Evolutionary conservation across 1,140 invertebrate species (phyloP), one percentile per base, ranked within the genome.

Genomic region (Brachionus rotundiformis): DNA sequence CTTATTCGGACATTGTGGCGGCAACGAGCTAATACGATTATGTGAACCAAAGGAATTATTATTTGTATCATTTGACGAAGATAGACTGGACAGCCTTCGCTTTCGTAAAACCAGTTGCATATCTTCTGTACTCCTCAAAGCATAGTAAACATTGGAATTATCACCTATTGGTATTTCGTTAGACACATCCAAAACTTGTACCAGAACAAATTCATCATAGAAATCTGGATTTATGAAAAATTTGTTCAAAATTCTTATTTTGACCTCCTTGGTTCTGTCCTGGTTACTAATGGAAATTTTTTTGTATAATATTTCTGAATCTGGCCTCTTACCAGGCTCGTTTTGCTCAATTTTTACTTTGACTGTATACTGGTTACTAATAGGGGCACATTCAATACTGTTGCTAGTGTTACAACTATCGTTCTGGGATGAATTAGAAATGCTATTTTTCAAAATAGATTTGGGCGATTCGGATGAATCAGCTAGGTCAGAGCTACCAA

Each of bases 321-420:
- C 76, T 3, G 16, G 73, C 33, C 39, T 29, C 31, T 75, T 49
- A 19, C 3, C 73, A 2, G n/a, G n/a, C 19, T 79, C 47, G 16
- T 27, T 19, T 59, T 79, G 44, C 27, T 79, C 47, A 13, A 73
- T 73, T 44, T 73, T 73, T 2, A 73, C 68, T n/a, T 73, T 73
- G 8, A 73, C 68, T 11, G 33, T 73, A 25, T 25, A 44, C 25
- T 73, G 36, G 25, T 73, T 73, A 44, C 1, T 41, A 25, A 19
- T 73, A 1, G 68, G 36, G 3, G 36, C 31, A 68, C 29, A 68
- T 16, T 68, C 63, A 2, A 33, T 13, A 36, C 63, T 68, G 36
- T 33, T 68, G 25, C 68, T 73, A 3, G 68, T 73, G 25, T 44
- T 73, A 27, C 39, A 44, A 25, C 39, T 73, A n/a, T 73, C 68